Base-by-base conservation (phyloP, 1,140 invertebrate genomes). In the Philotrypesis tridentata region DNA sequence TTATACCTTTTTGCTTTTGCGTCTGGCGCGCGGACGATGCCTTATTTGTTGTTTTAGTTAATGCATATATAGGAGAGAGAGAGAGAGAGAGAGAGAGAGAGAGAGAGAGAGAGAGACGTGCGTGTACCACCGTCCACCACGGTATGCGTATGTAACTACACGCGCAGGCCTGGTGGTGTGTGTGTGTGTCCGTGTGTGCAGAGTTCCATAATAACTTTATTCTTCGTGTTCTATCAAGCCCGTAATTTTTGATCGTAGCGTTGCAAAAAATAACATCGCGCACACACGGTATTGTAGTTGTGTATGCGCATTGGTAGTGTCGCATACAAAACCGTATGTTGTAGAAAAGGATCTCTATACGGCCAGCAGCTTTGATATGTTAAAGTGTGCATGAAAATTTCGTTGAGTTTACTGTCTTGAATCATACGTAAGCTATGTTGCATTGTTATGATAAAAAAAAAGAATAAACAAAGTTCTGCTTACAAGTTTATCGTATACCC, bases 381-480 rank as follows among this genome's bases (percentile, higher is more conserved):
- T 55, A 17, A 55, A 55, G 48, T 55, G n/a, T 55, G 48, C 48
- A 55, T n/a, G 48, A 5, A 55, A 55, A 55, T 55, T 14, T 55
- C n/a, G 21, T 55, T 55, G 48, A 55, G 48, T 55, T 55, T 55
- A 55, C 48, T 55, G 48, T 55, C 48, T 55, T 55, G n/a, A n/a
- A 55, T 55, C 17, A 55, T 55, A 55, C 48, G 7, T 55, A 55
- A 55, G 48, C 48, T 55, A 55, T 55, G 48, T 55, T 55, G 48
- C 48, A 55, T 55, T 55, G 48, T 55, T 55, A 55, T 55, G 48
- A 55, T 55, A n/a, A 55, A 55, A 55, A 55, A 55, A 55, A 55
- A 55, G 48, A 55, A 55, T 55, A 55, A 55, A 55, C 48, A 55
- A 55, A 55, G 48, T 55, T 55, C 48, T 55, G 48, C 48, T 55